These are phyloP conservation scores for Piaya cayana DNA, from an alignment of 2,113 vertebrate species.

Conservation along the genomic window DNA sequence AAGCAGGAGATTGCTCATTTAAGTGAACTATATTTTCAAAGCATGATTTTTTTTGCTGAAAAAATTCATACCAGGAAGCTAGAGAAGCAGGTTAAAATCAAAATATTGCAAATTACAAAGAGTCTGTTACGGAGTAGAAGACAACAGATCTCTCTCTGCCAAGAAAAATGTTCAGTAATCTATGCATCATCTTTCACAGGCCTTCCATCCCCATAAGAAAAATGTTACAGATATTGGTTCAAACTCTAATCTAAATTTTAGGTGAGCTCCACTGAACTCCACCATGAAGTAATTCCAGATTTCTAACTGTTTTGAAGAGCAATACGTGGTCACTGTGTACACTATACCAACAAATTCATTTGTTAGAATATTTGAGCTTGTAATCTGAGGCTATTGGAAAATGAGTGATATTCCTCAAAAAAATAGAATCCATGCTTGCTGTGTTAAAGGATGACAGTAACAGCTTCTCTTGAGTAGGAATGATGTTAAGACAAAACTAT, in stretches of 20 bases:
- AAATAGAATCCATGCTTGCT: background rate
- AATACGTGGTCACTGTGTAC: background rate
- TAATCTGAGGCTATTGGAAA: background rate
- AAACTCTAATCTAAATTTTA: background rate
- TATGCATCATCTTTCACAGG: background rate
- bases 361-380: background rate
- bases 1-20: background rate
- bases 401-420: background rate
- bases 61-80: background rate
- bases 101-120: background rate
- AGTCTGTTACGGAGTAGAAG: background rate
- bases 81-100: background rate
- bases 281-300: background rate
- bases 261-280: background rate
- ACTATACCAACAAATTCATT: background rate
- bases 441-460: background rate
- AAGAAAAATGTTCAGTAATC: background rate
- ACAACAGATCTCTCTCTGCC: background rate
- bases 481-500: background rate
- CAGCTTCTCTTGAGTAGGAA: slow-evolving; percentile 17
- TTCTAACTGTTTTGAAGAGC: background rate
- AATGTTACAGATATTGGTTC: background rate
- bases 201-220: background rate
- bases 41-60: background rate
- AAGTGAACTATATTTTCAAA: background rate